Evolutionary conservation across 2,797 vertebrate species (phyloP).

Genomic region (Aldrovandia affinis): DNA sequence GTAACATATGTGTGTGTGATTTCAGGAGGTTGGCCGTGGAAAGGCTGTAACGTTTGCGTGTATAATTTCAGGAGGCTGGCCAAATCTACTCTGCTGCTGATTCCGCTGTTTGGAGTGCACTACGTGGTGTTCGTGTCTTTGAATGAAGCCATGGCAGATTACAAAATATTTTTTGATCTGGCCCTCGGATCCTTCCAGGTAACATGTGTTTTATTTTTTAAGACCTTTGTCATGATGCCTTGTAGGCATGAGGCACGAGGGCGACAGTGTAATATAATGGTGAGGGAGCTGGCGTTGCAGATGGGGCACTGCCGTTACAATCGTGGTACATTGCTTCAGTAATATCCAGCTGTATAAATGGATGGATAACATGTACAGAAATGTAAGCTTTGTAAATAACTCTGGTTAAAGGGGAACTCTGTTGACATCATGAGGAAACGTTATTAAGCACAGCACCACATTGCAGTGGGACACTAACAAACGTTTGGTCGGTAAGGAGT

Average conservation of each 20-base stretch:
- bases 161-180: slow-evolving; percentile 87
- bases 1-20: not conserved
- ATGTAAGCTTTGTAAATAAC: not conserved
- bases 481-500: no score
- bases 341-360: not conserved
- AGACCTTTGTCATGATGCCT: not conserved
- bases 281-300: no score
- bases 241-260: not conserved
- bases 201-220: slow-evolving; percentile 25
- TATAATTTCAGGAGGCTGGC: slow-evolving; percentile 79
- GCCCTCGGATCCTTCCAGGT: slow-evolving; percentile 93
- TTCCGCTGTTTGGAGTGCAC: slow-evolving; percentile 90
- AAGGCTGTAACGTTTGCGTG: not conserved
- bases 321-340: no score
- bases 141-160: slow-evolving; percentile 74
- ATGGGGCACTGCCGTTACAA: no score
- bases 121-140: slow-evolving; percentile 87
- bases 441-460: no score
- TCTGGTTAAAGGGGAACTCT: not conserved
- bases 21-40: slow-evolving; percentile 80
- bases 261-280: no score
- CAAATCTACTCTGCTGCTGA: slow-evolving; percentile 89
- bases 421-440: no score
- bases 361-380: not conserved
- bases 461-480: no score